Base-by-base conservation (phyloP, 1,140 invertebrate genomes). In the Pinna nobilis region DNA sequence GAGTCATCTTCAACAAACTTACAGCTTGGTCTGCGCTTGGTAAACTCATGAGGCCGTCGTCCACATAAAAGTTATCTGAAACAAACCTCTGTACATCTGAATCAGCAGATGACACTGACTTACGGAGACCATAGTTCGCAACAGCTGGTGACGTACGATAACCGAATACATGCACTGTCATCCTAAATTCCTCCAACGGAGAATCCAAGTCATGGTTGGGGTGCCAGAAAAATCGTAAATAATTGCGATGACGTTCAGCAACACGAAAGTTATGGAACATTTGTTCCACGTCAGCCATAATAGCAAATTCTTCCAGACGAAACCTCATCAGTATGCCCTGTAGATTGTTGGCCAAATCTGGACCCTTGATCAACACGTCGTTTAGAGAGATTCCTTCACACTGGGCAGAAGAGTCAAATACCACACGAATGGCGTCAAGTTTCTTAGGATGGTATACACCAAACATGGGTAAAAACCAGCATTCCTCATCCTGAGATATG, bases 331-430 rank as follows among this genome's bases (percentile, higher is more conserved):
- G 66, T n/a, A 82, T 60, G 15, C 72, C 78, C 18, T 77, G 47
- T 13, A 79, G 47, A 33, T 50, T 72, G 47, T 51, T 83, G 74
- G 90, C 87, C 0, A 90, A 50, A 63, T 84, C 84, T 15, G 90
- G 87, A 20, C 81, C 83, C 7, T 49, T 20, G 5, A 77, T 41
- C 20, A 84, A 41, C 0, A 66, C 37, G 23, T 74, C 47, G 61
- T 86, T 86, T 0, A 86, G 59, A 25, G 82, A 85, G 28, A 72
- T 60, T 15, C 77, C 83, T 44, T 77, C 47, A 30, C 33, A 74
- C n/a, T 32, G 23, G 7, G 70, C 70, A 1, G 65, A 65, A 25
- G 76, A 74, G 37, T 75, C 76, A 37, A 75, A 78, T 0, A 75
- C 76, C 0, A n/a, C 76, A 25, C 75, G 20, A 15, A 70, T 75